Conservation (phyloP, 2,797 vertebrate genomes). For the Salarias fasciatus region DNA sequence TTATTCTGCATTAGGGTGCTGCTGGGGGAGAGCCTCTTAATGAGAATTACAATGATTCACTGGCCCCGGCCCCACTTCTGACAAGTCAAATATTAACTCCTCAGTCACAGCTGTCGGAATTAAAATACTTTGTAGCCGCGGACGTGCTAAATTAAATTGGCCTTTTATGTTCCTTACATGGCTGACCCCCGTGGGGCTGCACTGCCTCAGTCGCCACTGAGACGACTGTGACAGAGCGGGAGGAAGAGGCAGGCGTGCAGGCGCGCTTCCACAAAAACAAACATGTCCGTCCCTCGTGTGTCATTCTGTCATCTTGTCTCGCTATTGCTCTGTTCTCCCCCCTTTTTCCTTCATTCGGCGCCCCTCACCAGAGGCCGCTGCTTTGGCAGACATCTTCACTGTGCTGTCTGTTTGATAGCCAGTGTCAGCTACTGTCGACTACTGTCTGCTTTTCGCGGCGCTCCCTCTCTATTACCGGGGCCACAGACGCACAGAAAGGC, state of each 20-base stretch:
- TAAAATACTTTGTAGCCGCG: conserved; percentile 99
- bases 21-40: conserved; percentile 99
- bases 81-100: conserved; percentile 99
- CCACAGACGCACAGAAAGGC: conserved; percentile 53
- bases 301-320: conserved; percentile 71
- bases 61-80: conserved; percentile 98
- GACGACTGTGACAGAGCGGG: conserved; percentile 61
- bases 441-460: conserved; percentile 44
- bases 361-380: conserved; percentile 62
- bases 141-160: conserved; percentile 99
- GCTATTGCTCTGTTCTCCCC: conserved; percentile 49
- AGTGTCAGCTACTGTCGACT: conserved; percentile 63
- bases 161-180: conserved; percentile 99
- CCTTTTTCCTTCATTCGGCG: conserved; percentile 49
- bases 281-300: conserved; percentile 55
- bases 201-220: conserved; percentile 81
- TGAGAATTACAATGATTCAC: conserved; percentile 99
- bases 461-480: conserved; percentile 57
- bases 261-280: conserved; percentile 35
- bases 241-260: conserved; percentile 27
- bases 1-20: conserved; percentile 99
- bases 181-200: conserved; percentile 98
- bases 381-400: conserved; percentile 66
- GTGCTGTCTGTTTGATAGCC: conserved; percentile 65
- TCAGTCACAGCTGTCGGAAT: conserved; percentile 99